These are phyloP conservation scores for Peromyscus californicus DNA, from an alignment of 2,113 vertebrate species.

Conservation along the genomic window DNA sequence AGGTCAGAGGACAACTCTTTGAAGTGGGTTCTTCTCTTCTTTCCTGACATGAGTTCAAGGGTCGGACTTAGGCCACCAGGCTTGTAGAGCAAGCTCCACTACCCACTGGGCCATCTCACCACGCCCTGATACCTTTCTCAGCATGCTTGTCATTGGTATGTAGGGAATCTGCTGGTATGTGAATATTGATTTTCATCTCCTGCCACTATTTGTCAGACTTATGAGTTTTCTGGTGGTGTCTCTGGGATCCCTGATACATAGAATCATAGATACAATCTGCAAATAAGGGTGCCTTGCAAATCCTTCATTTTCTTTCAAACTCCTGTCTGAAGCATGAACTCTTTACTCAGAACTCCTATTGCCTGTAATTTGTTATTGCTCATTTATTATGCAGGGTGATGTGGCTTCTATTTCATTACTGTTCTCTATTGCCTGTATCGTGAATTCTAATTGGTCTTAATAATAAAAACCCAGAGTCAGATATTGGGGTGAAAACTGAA, in stretches of 20 bases:
- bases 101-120: no score
- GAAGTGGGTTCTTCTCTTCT: background rate
- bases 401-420: background rate
- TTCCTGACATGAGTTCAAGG: background rate
- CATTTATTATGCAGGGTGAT: background rate
- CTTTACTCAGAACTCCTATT: background rate
- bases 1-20: background rate
- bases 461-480: no score
- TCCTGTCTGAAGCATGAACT: background rate
- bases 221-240: background rate
- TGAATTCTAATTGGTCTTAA: no score
- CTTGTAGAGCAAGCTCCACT: background rate
- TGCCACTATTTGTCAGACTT: background rate
- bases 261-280: background rate
- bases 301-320: background rate
- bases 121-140: background rate
- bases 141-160: background rate
- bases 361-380: background rate
- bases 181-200: background rate
- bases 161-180: background rate
- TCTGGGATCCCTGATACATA: background rate
- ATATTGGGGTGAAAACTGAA: no score
- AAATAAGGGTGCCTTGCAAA: background rate
- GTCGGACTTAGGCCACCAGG: no score
- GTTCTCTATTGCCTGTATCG: background rate